phyloP scores from a whole-genome alignment of 2,113 vertebrate genomes.

The Grantiella picta region DNA sequence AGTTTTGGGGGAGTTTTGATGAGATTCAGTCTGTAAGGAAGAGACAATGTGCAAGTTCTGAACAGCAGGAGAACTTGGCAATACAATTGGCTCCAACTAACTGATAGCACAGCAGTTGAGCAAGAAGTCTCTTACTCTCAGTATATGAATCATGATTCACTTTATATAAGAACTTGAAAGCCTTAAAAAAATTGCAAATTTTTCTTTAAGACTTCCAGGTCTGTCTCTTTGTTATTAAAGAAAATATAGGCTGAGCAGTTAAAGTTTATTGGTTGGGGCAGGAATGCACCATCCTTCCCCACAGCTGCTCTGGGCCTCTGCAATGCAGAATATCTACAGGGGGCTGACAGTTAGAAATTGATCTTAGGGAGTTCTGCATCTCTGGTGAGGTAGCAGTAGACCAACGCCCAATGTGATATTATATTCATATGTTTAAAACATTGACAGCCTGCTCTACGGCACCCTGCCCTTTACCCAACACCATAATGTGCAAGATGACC shows the following conservation, averaged over 20 bases:
- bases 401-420: background rate
- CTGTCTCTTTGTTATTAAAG: background rate
- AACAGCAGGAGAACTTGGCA: background rate
- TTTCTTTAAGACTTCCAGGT: background rate
- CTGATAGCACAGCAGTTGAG: background rate
- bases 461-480: background rate
- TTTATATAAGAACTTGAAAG: background rate
- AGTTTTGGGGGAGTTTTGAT: background rate
- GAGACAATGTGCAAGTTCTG: background rate
- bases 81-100: background rate
- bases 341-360: background rate
- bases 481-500: background rate
- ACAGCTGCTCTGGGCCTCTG: background rate
- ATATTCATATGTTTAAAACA: background rate
- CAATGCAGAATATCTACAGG: background rate
- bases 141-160: conserved; percentile 2
- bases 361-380: background rate
- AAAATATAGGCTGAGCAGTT: background rate
- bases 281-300: background rate
- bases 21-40: background rate
- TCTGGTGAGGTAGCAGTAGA: background rate
- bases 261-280: background rate
- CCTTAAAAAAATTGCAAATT: background rate
- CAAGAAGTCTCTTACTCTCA: background rate
- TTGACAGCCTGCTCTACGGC: background rate